A percentile compares a stretch with the other conserved stretches of the same genome.
Evolutionary conservation across 1,140 invertebrate genomes (phyloP).

Genomic region (Pinna nobilis): DNA sequence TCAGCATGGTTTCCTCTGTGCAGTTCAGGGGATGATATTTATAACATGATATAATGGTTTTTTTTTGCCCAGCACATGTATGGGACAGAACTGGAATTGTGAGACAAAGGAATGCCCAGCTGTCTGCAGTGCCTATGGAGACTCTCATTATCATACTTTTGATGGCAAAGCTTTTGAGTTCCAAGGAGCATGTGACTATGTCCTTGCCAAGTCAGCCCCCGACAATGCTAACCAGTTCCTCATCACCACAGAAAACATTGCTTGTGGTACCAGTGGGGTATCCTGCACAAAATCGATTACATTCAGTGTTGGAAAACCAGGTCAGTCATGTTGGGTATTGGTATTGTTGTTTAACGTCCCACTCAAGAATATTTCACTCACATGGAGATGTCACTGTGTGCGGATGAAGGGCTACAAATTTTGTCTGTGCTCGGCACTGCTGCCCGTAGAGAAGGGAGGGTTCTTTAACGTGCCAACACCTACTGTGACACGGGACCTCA

Average conservation of each 20-base stretch:
- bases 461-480: too few relatives aligned
- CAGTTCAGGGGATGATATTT: too few relatives aligned
- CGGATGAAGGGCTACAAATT: too few relatives aligned
- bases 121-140: constrained; percentile 80
- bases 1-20: too few relatives aligned
- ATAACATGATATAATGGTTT: too few relatives aligned
- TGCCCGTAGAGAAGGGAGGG: too few relatives aligned
- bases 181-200: constrained; percentile 89
- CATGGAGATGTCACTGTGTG: too few relatives aligned
- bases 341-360: too few relatives aligned
- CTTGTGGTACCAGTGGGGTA: constrained; percentile 89
- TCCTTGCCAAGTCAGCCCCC: constrained; percentile 81
- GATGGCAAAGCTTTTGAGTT: constrained; percentile 90
- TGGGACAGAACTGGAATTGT: constrained; percentile 65
- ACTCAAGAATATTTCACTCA: too few relatives aligned
- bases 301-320: constrained; percentile 75
- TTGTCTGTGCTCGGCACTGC: too few relatives aligned
- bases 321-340: too few relatives aligned
- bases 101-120: constrained; percentile 71
- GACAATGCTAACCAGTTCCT: constrained; percentile 52
- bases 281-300: constrained; percentile 90
- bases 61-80: constrained; percentile 70
- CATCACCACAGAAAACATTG: constrained; percentile 81
- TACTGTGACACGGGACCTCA: too few relatives aligned
- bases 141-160: constrained; percentile 88